Evolutionary conservation across 2,888 invertebrate species (phyloP).

Genomic region (Drosophila peninsularis): DNA sequence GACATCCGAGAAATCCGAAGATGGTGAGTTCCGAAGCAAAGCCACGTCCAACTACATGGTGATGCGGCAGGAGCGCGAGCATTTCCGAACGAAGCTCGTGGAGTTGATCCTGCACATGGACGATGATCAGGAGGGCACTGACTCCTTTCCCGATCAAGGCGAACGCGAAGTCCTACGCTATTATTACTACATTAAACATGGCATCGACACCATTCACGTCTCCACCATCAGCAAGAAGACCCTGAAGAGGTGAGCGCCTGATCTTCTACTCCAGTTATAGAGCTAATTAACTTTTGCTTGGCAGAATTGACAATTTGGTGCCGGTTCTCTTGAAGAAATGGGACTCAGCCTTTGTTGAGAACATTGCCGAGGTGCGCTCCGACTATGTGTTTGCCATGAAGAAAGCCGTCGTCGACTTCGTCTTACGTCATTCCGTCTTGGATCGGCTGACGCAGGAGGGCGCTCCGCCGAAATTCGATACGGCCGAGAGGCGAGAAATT

Average conservation of each 20-base stretch:
- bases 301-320: constrained; percentile 88
- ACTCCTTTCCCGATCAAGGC: constrained; percentile 86
- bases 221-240: constrained; percentile 92
- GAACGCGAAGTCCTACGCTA: constrained; percentile 91
- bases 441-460: constrained; percentile 67
- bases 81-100: constrained; percentile 92
- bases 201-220: constrained; percentile 95
- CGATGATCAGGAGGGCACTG: constrained; percentile 75
- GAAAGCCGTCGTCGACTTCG: constrained; percentile 96
- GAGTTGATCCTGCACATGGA: constrained; percentile 88
- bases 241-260: constrained; percentile 86
- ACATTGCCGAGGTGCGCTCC: constrained; percentile 92
- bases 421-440: constrained; percentile 89
- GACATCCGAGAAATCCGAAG: constrained; percentile 73
- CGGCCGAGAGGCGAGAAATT: constrained; percentile 86
- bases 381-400: constrained; percentile 95
- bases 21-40: constrained; percentile 83
- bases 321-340: constrained; percentile 88
- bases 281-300: not conserved
- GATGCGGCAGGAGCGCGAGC: constrained; percentile 90
- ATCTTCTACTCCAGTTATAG: not conserved
- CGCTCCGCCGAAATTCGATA: constrained; percentile 38
- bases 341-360: constrained; percentile 86
- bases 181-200: constrained; percentile 95
- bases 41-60: constrained; percentile 87